Evolutionary conservation across 92 coral and sea anemone genomes (phyloP).

Genomic region (Palythoa caribaeorum): DNA sequence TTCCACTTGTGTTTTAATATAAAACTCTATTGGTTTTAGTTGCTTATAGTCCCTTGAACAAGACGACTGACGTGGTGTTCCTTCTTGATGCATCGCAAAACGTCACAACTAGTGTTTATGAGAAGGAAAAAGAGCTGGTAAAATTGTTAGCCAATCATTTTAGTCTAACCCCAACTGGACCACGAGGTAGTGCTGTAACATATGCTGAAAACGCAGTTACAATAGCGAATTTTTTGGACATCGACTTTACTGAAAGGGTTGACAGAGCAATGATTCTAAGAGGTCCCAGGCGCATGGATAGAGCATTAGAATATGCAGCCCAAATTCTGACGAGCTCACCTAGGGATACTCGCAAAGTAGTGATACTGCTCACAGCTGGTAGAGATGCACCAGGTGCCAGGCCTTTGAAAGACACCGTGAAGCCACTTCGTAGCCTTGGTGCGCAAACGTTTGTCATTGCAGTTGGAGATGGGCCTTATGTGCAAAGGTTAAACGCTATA

Average conservation of each 20-base stretch:
- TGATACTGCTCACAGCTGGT: slow-evolving; percentile 58
- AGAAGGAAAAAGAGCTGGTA: slow-evolving; percentile 22
- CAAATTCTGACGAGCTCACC: slow-evolving; percentile 22
- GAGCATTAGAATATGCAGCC: slow-evolving; percentile 45
- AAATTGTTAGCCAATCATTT: slow-evolving; percentile 32
- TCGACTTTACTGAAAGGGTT: slow-evolving; percentile 14
- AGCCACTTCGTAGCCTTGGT: slow-evolving; percentile 50
- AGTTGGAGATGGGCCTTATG: slow-evolving; percentile 20
- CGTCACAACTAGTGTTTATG: background rate
- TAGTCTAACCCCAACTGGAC: slow-evolving; percentile 33
- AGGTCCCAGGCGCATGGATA: slow-evolving; percentile 22
- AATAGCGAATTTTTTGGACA: slow-evolving; percentile 7
- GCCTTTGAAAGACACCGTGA: slow-evolving; percentile 40
- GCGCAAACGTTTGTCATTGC: slow-evolving; percentile 48
- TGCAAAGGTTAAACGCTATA: background rate
- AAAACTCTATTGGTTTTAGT: background rate
- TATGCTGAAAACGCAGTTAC: slow-evolving; percentile 34
- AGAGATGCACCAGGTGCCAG: slow-evolving; percentile 29
- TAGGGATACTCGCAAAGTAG: slow-evolving; percentile 42
- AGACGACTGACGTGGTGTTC: slow-evolving; percentile 20
- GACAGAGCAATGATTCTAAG: slow-evolving; percentile 44
- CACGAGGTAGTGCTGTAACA: slow-evolving; percentile 31
- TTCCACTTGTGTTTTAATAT: background rate
- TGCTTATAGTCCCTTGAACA: slow-evolving; percentile 21
- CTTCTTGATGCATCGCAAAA: slow-evolving; percentile 37